Conservation (phyloP, 2,888 invertebrate genomes). For the Meiosimyza decipiens region DNA sequence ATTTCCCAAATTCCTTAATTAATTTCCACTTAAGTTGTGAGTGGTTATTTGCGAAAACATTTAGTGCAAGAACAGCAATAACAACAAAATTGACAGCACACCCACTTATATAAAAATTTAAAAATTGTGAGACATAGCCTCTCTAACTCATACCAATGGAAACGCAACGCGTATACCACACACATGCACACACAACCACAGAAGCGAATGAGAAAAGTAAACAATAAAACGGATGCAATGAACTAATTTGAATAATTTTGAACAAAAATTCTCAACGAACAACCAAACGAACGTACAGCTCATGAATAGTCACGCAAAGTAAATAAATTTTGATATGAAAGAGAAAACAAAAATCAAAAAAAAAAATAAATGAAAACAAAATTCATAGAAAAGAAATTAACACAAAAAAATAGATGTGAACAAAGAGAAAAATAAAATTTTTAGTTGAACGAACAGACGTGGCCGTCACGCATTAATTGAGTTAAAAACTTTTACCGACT, state of each 20-base stretch:
- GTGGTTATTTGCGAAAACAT: neutral
- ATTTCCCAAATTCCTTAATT: slow-evolving; percentile 12
- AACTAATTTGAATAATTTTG: slow-evolving; percentile 25
- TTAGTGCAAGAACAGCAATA: neutral
- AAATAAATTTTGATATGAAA: slow-evolving; percentile 19
- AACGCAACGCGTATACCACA: no score
- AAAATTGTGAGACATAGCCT: neutral
- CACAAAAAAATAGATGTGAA: neutral
- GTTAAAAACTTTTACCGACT: slow-evolving; percentile 6
- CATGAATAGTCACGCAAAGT: slow-evolving; percentile 29
- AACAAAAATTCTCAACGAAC: neutral
- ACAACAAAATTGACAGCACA: neutral
- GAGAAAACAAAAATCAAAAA: neutral
- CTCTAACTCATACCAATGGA: neutral
- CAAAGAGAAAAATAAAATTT: slow-evolving; percentile 3
- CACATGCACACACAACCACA: neutral
- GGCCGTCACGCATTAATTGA: slow-evolving; percentile 25
- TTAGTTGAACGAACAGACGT: slow-evolving; percentile 28
- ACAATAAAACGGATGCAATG: slow-evolving; percentile 8
- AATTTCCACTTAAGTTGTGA: slow-evolving; percentile 3
- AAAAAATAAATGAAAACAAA: neutral
- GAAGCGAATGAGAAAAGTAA: neutral
- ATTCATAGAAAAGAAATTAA: neutral
- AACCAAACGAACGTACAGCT: neutral
- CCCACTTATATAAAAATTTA: neutral